Evolutionary conservation across 2,888 invertebrate species (phyloP), one percentile per base, ranked within the genome.

Genomic region (Stegophylla sp.): DNA sequence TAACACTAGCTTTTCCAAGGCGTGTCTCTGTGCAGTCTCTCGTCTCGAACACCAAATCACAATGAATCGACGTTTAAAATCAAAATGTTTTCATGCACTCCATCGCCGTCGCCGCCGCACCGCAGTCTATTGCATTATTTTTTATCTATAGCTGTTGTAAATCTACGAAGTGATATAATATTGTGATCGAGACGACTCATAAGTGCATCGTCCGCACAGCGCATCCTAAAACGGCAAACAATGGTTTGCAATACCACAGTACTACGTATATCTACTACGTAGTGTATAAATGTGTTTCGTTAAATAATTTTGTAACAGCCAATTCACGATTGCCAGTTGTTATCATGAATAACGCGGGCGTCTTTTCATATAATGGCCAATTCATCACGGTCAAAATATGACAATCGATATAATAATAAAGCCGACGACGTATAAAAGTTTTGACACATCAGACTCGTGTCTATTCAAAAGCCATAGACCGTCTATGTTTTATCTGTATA

Each of bases 211-310:
- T 53, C 53, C 48, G n/a, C 51, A 23, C n/a, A 17, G 75, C 1
- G 41, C 41, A 51, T 64, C 75, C 64, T 17, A 75, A 75, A 75
- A 75, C 64, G 41, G 75, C 34, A 26, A 53, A 75, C 75, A 75
- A 75, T 75, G 53, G 75, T 34, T 48, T 26, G 15, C 28, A n/a
- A 3, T 12, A 7, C 34, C 3, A 5, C 7, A 7, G 34, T n/a
- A n/a, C n/a, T n/a, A n/a, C 17, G 17, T 26, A 45, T 34, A 28
- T 43, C n/a, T n/a, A n/a, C n/a, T n/a, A n/a, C n/a, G n/a, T n/a
- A 17, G 10, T 17, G 12, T 53, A 61, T 61, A 17, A 28, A 64
- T 7, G n/a, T 9, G 17, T 15, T 17, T 41, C 2, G 48, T 43
- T 41, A 9, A 23, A 56, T 41, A 53, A 64, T 75, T 64, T 75